Conservation (phyloP, 23 tunicate species). For the Halocynthia aurantium region DNA sequence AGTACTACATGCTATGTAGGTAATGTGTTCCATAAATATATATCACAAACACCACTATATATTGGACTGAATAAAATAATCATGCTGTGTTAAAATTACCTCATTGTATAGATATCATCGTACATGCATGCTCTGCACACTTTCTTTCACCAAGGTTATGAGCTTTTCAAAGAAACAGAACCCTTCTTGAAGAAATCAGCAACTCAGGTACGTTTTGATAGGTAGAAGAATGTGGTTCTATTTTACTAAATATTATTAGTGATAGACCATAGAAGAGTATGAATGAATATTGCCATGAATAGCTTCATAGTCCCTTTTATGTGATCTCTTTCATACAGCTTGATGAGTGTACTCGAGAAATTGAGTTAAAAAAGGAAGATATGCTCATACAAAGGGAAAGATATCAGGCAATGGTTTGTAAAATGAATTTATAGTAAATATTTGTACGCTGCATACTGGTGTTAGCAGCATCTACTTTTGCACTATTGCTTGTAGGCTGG, state of each 20-base stretch:
- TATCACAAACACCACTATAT: too few species aligned
- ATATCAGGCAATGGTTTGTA: constrained; percentile 67
- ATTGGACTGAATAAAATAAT: too few species aligned
- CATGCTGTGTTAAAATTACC: neutral
- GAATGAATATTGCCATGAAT: too few species aligned
- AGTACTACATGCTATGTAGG: too few species aligned
- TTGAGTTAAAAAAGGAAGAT: constrained; percentile 16
- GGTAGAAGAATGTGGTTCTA: neutral
- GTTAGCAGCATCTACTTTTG: neutral
- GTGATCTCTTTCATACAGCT: constrained; percentile 24
- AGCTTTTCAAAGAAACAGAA: constrained; percentile 71
- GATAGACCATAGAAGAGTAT: neutral
- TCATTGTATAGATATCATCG: constrained; percentile 52
- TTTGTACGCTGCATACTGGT: neutral
- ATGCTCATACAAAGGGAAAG: constrained; percentile 69
- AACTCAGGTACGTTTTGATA: constrained; percentile 37
- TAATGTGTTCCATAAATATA: too few species aligned
- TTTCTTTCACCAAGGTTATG: constrained; percentile 83
- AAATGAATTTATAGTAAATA: neutral
- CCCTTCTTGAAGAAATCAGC: constrained; percentile 53
- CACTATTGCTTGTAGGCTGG: constrained; percentile 36
- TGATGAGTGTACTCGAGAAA: constrained; percentile 30
- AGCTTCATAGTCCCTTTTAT: neutral
- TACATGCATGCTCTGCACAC: constrained; percentile 79
- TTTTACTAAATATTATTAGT: neutral